Conservation (phyloP, 2,113 vertebrate species). For the Peucedramus taeniatus region DNA sequence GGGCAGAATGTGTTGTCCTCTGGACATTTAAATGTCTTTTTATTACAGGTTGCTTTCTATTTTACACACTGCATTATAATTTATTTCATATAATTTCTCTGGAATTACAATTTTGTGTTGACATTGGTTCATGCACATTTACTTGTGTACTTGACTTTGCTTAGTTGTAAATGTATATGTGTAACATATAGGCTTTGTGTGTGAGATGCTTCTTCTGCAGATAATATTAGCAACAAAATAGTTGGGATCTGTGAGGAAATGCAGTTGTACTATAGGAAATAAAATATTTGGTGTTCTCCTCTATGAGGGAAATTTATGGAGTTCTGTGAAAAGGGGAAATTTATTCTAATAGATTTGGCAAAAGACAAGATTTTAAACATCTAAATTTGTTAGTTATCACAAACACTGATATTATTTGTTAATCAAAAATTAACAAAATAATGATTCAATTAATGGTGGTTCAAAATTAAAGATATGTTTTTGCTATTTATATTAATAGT, state of each 20-base stretch:
- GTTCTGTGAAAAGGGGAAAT: slow-evolving; percentile 10
- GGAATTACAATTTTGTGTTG: neutral
- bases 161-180: neutral
- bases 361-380: slow-evolving; percentile 9
- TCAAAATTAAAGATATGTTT: neutral
- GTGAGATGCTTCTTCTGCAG: slow-evolving; percentile 3
- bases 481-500: neutral
- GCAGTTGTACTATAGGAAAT: neutral
- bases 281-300: neutral
- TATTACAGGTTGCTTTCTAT: slow-evolving; percentile 36
- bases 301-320: neutral
- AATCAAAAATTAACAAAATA: too few relatives aligned
- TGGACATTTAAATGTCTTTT: slow-evolving; percentile 55
- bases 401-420: slow-evolving; percentile 1
- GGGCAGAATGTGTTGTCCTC: neutral
- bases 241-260: neutral
- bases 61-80: slow-evolving; percentile 18
- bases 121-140: neutral
- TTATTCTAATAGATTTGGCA: slow-evolving; percentile 21
- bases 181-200: neutral
- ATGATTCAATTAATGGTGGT: too few relatives aligned
- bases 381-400: neutral
- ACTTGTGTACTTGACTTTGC: neutral
- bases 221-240: neutral
- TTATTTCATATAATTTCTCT: slow-evolving; percentile 15